phyloP scores from a whole-genome alignment of 2,888 invertebrate genomes.

The Metellina segmentata region DNA sequence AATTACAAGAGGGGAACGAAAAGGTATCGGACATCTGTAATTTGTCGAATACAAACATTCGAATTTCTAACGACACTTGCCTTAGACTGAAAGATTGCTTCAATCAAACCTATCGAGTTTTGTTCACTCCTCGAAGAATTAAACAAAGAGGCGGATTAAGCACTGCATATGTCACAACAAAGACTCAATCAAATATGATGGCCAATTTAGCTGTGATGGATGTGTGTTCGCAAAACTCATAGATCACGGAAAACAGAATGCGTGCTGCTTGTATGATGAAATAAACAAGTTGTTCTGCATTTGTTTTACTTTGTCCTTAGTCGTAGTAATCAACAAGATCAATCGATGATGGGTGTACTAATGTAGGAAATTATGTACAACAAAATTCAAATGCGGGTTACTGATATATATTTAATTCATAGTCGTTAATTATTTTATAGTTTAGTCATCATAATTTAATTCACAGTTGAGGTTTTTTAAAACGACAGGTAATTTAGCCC shows the following conservation, averaged over 20 bases:
- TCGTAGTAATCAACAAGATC: too few relatives aligned
- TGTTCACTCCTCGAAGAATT: neutral
- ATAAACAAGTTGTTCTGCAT: too few relatives aligned
- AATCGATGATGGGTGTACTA: too few relatives aligned
- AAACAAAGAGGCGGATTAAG: neutral
- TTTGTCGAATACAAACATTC: neutral
- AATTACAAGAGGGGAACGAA: neutral
- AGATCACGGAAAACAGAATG: neutral
- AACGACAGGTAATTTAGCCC: too few relatives aligned
- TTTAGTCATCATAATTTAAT: too few relatives aligned
- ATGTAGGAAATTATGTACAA: too few relatives aligned
- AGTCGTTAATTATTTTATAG: too few relatives aligned
- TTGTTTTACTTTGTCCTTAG: too few relatives aligned
- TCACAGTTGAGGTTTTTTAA: too few relatives aligned
- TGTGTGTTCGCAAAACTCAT: neutral
- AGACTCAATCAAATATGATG: neutral
- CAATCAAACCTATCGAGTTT: neutral
- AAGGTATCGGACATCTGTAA: constrained; percentile 5
- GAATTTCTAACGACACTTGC: neutral
- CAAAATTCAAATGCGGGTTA: too few relatives aligned
- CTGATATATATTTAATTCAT: too few relatives aligned
- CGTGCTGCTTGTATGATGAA: neutral
- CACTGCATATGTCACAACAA: neutral
- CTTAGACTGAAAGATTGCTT: neutral
- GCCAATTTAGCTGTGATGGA: neutral